A percentile compares a stretch with the other conserved stretches of the same genome.
Evolutionary conservation across 2,888 invertebrate species (phyloP).

Genomic region (Agrotis puta): DNA sequence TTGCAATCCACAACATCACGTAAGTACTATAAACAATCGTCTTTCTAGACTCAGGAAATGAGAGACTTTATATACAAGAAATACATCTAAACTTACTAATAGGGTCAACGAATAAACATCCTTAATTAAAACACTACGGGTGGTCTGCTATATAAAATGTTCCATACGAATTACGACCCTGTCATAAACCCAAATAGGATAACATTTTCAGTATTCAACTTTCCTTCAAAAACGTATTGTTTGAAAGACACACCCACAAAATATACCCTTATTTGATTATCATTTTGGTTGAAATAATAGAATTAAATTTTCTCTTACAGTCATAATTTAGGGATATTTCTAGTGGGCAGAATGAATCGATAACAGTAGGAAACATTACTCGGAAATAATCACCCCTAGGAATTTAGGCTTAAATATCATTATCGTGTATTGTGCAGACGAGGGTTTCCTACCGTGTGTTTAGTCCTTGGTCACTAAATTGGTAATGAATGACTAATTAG

Average conservation of each 20-base stretch:
- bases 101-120: neutral
- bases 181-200: neutral
- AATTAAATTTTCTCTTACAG: constrained; percentile 34
- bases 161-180: neutral
- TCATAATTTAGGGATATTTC: constrained; percentile 46
- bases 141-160: neutral
- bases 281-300: constrained; percentile 33
- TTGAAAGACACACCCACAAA: constrained; percentile 21
- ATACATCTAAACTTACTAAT: neutral
- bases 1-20: constrained; percentile 26
- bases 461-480: constrained; percentile 43
- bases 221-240: constrained; percentile 7
- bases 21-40: constrained; percentile 22
- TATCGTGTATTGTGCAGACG: constrained; percentile 28
- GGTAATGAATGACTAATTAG: constrained; percentile 53
- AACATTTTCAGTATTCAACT: constrained; percentile 5
- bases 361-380: constrained; percentile 32
- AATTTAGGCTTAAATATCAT: constrained; percentile 21
- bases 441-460: constrained; percentile 33
- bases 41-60: constrained; percentile 14
- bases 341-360: constrained; percentile 40
- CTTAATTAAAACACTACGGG: neutral
- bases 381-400: constrained; percentile 35
- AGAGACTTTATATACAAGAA: constrained; percentile 23
- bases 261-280: constrained; percentile 37